phyloP scores from a whole-genome alignment of 2,797 vertebrate genomes.

The Galaxias olidus region DNA sequence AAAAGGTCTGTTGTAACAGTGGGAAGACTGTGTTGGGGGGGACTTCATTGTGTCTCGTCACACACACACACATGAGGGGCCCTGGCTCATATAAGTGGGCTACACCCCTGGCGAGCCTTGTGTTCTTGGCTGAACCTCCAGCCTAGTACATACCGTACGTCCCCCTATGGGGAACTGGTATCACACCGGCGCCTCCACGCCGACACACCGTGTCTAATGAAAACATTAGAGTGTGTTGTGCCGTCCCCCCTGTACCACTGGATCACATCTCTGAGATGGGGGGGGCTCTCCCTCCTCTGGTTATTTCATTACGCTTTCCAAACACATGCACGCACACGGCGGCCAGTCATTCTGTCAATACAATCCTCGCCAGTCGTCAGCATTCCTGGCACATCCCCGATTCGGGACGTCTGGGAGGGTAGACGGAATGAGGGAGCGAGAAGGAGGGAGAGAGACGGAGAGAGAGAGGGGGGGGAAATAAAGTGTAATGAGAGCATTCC shows the following conservation, averaged over 20 bases:
- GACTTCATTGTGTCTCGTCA: slow-evolving; percentile 19
- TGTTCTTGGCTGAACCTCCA: slow-evolving; percentile 17
- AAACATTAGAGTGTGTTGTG: slow-evolving; percentile 45
- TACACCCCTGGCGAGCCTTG: slow-evolving; percentile 17
- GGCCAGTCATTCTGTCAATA: slow-evolving; percentile 46
- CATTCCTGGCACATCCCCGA: slow-evolving; percentile 38
- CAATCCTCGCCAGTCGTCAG: slow-evolving; percentile 21
- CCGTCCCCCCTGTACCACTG: slow-evolving; percentile 34
- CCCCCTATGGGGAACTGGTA: slow-evolving; percentile 24
- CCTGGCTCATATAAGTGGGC: slow-evolving; percentile 31
- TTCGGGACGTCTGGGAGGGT: slow-evolving; percentile 30
- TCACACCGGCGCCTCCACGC: slow-evolving; percentile 40
- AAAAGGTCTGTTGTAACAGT: slow-evolving; percentile 34
- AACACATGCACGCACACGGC: slow-evolving; percentile 25
- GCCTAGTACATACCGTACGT: slow-evolving; percentile 33
- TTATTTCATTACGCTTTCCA: slow-evolving; percentile 45
- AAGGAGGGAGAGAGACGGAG: slow-evolving; percentile 8
- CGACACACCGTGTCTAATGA: slow-evolving; percentile 37
- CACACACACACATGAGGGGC: not conserved
- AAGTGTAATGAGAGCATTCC: not conserved
- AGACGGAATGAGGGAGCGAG: slow-evolving; percentile 12
- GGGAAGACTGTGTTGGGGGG: slow-evolving; percentile 32
- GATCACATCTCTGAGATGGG: slow-evolving; percentile 32
- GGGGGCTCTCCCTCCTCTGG: slow-evolving; percentile 18
- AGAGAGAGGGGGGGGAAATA: not conserved